Base-by-base conservation (phyloP, 2,888 invertebrate species). In the Callyntrura guangdongensis region DNA sequence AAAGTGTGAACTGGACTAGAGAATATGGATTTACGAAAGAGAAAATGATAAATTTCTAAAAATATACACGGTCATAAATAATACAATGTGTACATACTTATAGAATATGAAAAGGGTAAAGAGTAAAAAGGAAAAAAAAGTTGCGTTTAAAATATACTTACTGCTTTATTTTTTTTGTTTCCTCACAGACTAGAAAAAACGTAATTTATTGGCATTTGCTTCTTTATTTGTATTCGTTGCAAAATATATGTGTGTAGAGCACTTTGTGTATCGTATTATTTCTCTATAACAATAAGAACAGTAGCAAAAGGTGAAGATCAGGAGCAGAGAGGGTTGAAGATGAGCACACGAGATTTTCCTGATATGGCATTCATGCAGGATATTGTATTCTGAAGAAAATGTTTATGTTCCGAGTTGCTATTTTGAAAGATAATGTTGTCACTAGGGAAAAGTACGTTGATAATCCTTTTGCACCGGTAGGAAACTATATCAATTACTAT, bases 251-350 rank as follows among this genome's bases (percentile, higher is more conserved):
- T 36, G 6, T 59, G 5, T 56, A 59, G 4, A 17, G 8, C 59
- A 17, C 17, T 59, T 59, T 59, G n/a, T 59, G 59, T 20, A 17
- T 20, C 5, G 59, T 17, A 53, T 6, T 20, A 59, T 20, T 8
- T 36, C n/a, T 17, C 17, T 59, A 59, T 59, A 59, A 59, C n/a
- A 59, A 59, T n/a, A 59, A 59, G 17, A 59, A 59, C 59, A n/a
- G 59, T 59, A 59, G n/a, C 59, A n/a, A 56, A 14, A 53, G n/a
- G 59, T 59, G 17, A 59, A 59, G 59, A 59, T 59, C 17, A 53
- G 59, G 17, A 17, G 36, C 2, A 59, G n/a, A 59, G 17, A 59
- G 8, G 59, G 59, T 17, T 59, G 17, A 0, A 5, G 17, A 59
- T 59, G 59, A 59, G 59, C 59, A 59, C 59, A 59, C 17, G 17